Evolutionary conservation across 2,113 vertebrate species (phyloP).

Genomic region (Anthoscopus minutus): DNA sequence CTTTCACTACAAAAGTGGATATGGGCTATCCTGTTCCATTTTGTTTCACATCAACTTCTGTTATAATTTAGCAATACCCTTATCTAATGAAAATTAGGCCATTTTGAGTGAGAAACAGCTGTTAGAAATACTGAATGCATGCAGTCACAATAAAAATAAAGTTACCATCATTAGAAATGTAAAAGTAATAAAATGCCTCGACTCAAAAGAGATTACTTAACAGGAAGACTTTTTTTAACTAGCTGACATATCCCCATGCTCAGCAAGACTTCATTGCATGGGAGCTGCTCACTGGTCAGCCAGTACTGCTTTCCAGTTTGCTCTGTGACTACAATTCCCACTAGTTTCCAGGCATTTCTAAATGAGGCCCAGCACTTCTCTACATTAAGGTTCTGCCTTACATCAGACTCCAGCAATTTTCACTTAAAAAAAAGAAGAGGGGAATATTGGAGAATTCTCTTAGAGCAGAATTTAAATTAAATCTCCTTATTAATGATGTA

Average conservation of each 20-base stretch:
- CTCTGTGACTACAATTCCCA: neutral
- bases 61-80: neutral
- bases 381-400: neutral
- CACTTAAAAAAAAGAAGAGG: neutral
- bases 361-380: neutral
- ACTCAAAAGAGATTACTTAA: neutral
- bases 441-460: conserved; percentile 31
- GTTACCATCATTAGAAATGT: neutral
- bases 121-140: neutral
- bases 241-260: neutral
- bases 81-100: neutral
- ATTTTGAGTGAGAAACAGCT: neutral
- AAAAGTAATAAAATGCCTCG: neutral
- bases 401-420: conserved; percentile 25
- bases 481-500: conserved; percentile 60
- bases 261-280: neutral
- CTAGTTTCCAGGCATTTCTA: neutral
- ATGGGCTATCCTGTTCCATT: neutral
- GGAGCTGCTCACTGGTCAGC: neutral
- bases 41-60: neutral
- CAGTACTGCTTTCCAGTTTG: neutral
- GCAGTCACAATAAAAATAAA: neutral
- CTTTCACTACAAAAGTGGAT: neutral
- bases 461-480: conserved; percentile 48
- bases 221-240: neutral